A percentile compares a stretch with the other conserved stretches of the same genome.
Conservation (phyloP, 2,113 vertebrate species). For the Crotalus horridus region DNA sequence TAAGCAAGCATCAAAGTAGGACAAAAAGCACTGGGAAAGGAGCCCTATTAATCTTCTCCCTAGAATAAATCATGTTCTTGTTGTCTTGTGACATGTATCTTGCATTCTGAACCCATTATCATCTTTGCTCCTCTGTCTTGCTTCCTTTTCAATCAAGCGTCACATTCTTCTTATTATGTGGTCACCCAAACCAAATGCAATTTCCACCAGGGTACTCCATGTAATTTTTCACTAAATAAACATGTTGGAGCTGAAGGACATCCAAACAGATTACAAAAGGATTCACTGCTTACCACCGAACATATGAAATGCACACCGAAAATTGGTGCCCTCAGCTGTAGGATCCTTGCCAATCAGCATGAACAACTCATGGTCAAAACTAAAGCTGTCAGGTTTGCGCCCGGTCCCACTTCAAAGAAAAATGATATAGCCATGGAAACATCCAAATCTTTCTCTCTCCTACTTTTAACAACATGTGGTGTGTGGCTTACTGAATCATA, state of each 20-base stretch:
- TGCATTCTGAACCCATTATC: conserved; percentile 16
- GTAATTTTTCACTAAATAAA: conserved; percentile 19
- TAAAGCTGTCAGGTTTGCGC: conserved; percentile 25
- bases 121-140: conserved; percentile 2
- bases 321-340: background rate
- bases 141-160: conserved; percentile 6
- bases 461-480: conserved; percentile 19
- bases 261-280: background rate
- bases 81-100: conserved; percentile 8
- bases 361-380: conserved; percentile 27
- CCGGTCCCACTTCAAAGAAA: conserved; percentile 35
- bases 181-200: conserved; percentile 12
- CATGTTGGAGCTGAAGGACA: conserved; percentile 4
- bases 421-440: background rate
- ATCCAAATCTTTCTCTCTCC: background rate
- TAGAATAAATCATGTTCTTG: conserved; percentile 5
- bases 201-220: background rate
- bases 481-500: conserved; percentile 29
- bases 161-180: conserved; percentile 13
- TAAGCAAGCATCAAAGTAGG: background rate
- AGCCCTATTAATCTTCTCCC: background rate
- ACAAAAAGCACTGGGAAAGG: background rate
- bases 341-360: conserved; percentile 26
- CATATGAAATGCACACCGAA: background rate
- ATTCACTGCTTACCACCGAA: background rate